Evolutionary conservation across 2,797 vertebrate species (phyloP).

Genomic region (Lagocephalus sceleratus): DNA sequence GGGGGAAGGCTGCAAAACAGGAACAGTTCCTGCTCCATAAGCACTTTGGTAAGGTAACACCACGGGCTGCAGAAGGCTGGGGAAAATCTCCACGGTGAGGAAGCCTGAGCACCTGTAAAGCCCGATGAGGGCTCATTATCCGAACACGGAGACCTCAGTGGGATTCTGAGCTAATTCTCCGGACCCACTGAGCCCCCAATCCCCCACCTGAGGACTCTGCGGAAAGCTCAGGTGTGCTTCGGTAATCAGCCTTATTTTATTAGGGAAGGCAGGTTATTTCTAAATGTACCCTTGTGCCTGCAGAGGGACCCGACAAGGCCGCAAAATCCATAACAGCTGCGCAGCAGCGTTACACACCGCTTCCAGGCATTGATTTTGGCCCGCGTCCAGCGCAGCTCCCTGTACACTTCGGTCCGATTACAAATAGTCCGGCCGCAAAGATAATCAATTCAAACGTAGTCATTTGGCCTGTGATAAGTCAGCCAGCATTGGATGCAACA

Average conservation of each 20-base stretch:
- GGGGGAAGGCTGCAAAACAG: conserved; percentile 8
- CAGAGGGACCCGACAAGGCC: conserved; percentile 7
- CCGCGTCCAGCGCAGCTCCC: conserved; percentile 34
- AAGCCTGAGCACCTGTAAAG: conserved; percentile 13
- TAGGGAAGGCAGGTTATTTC: conserved; percentile 8
- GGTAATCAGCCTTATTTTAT: conserved; percentile 6
- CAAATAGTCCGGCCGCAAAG: conserved; percentile 46
- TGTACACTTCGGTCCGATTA: conserved; percentile 60
- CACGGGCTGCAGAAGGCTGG: conserved; percentile 22
- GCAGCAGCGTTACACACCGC: conserved; percentile 13
- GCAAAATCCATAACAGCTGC: conserved; percentile 6
- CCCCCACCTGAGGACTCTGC: conserved; percentile 11
- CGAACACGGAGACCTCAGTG: conserved; percentile 21
- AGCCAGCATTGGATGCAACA: conserved; percentile 50
- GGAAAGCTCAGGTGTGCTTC: conserved; percentile 41
- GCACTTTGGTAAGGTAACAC: conserved; percentile 34
- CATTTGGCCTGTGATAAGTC: conserved; percentile 58
- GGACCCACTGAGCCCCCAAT: conserved; percentile 22
- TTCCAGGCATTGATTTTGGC: conserved; percentile 63
- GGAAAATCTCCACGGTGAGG: conserved; percentile 12
- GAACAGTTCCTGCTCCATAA: conserved; percentile 29
- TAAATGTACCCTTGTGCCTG: conserved; percentile 4
- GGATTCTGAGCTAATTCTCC: conserved; percentile 35
- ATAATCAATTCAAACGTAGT: conserved; percentile 68
- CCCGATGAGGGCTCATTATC: conserved; percentile 30